Base-by-base conservation (phyloP, 2,797 vertebrate genomes). In the Arnoldichthys spilopterus region DNA sequence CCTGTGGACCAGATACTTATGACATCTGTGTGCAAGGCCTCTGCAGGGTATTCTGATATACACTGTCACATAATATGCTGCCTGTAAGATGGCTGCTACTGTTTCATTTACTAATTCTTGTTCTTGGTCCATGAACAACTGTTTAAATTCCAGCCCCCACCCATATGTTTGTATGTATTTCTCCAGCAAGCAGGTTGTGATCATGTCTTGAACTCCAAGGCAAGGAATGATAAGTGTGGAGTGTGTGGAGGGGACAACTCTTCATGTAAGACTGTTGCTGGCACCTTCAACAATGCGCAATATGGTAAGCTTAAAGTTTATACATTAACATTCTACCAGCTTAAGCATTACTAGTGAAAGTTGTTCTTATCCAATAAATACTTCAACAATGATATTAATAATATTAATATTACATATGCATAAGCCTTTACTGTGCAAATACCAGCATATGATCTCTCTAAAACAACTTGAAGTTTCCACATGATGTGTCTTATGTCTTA, bases 11-110 rank as follows among this genome's bases (percentile, higher is more conserved):
- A 30, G 98, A 98, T 84, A 97, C 96, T 4, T 95, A 93, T 76
- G 98, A 99, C 92, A 95, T 99, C 92, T 99, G 98, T 85, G 97
- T 99, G 83, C 97, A 99, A 95, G 98, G 98, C 90, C 94, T 98
- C 69, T 99, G 98, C 93, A 95, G 97, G 95, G 98, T 99, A 95
- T 18, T 47, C 20, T 37, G 18, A 43, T 24, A 58, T 18, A 32
- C 12, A 13, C n/a, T 37, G 4, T 5, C 58, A 13, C 18, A 49
- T 15, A n/a, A 1, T 72, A 22, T 24, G 5, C 45, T 32, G 26
- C 16, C 61, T 64, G 5, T 49, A 18, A 18, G 13, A n/a, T 45
- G n/a, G n/a, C 28, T 28, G 18, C 47, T 3, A 54, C 47, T 53
- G 4, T 26, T 30, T 34, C 26, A 2, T 67, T 56, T 28, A 51